Evolutionary conservation across 2,888 invertebrate genomes (phyloP).

Genomic region (Teleiodes luculella): DNA sequence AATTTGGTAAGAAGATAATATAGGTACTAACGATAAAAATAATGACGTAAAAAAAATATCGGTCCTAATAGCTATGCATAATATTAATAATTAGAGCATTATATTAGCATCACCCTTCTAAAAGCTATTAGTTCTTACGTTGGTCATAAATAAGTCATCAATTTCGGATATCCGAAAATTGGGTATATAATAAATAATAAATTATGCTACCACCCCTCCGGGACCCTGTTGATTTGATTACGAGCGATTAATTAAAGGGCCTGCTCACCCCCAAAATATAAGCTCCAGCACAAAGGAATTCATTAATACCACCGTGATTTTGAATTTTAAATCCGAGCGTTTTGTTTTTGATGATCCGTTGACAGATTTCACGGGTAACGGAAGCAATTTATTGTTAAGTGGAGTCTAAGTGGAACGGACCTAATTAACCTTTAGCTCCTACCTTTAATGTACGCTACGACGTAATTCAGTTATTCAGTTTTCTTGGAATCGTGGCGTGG

Average conservation of each 20-base stretch:
- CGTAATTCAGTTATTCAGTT: no score
- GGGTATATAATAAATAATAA: background rate
- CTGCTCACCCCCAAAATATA: conserved; percentile 48
- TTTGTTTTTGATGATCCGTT: conserved; percentile 6
- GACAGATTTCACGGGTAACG: background rate
- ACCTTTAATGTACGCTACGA: no score
- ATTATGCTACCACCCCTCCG: background rate
- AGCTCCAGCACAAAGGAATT: conserved; percentile 50
- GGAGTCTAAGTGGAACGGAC: background rate
- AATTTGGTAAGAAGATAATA: no score
- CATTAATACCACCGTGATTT: conserved; percentile 55
- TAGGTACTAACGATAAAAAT: no score
- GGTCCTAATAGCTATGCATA: no score
- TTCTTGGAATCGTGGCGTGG: background rate
- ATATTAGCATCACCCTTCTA: no score
- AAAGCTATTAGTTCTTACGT: no score
- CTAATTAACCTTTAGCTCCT: background rate
- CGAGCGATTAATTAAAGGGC: conserved; percentile 60
- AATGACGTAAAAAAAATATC: no score
- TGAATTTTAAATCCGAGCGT: conserved; percentile 31
- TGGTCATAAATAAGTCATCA: no score
- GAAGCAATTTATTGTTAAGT: conserved; percentile 3
- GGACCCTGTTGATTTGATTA: conserved; percentile 58
- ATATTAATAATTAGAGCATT: no score
- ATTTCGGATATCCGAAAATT: no score